Conservation (phyloP, 2,888 invertebrate species). For the Stratiomys singularior region DNA sequence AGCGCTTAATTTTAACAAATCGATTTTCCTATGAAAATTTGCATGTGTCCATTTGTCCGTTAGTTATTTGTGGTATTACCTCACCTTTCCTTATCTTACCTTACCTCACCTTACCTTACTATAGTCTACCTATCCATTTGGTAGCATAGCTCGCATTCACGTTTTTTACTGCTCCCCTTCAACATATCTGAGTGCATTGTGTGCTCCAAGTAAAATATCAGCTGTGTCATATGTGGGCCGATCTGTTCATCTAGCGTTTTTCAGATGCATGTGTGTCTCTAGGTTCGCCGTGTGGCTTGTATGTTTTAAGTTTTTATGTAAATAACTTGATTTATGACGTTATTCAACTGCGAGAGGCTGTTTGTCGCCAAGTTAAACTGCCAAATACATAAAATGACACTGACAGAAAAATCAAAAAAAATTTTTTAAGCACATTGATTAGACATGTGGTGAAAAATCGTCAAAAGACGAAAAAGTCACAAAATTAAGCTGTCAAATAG, state of each 20-base stretch:
- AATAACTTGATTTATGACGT: conserved; percentile 18
- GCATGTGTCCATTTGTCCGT: neutral
- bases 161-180: neutral
- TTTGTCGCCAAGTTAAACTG: conserved; percentile 3
- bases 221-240: neutral
- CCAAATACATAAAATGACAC: neutral
- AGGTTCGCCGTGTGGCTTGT: neutral
- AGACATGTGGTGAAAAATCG: neutral
- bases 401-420: too few relatives aligned
- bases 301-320: neutral
- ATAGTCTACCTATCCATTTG: neutral
- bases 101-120: too few relatives aligned
- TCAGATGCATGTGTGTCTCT: too few relatives aligned
- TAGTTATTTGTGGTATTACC: neutral
- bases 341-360: conserved; percentile 6
- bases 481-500: neutral
- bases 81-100: neutral
- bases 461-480: neutral
- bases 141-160: neutral
- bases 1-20: conserved; percentile 18
- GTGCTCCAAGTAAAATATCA: neutral
- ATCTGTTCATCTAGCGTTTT: neutral
- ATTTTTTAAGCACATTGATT: too few relatives aligned
- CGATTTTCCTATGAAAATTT: conserved; percentile 4
- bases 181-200: neutral